Percentiles rank a stretch among this genome's conserved stretches.
Evolutionary conservation across 1,140 invertebrate species (phyloP).

Genomic region (Bombus pascuorum): DNA sequence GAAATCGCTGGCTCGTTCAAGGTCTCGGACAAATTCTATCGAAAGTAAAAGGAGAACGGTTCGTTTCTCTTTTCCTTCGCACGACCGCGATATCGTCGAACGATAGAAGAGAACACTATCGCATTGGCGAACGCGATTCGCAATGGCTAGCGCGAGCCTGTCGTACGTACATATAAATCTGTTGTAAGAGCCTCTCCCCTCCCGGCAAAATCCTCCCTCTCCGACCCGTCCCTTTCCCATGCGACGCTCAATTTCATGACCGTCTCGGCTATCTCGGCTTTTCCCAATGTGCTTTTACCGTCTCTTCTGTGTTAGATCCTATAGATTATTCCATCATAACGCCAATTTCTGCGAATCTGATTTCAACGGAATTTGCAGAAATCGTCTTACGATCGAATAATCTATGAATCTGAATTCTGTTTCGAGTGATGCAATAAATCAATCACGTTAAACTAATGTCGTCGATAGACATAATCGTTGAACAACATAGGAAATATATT

Average conservation of each 20-base stretch:
- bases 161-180: slow-evolving; percentile 61
- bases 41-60: slow-evolving; percentile 5
- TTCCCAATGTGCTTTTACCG: background rate
- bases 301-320: background rate
- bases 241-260: slow-evolving; percentile 17
- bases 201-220: slow-evolving; percentile 42
- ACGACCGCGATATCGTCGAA: background rate
- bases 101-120: background rate
- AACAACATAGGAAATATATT: no score
- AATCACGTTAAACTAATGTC: rapidly evolving
- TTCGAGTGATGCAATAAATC: background rate
- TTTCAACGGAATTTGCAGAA: no score
- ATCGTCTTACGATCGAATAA: no score
- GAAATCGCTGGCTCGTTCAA: background rate
- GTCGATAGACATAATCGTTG: background rate
- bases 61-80: background rate
- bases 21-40: slow-evolving; percentile 1
- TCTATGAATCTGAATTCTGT: no score
- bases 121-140: slow-evolving; percentile 37
- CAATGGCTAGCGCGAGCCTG: slow-evolving; percentile 29
- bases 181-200: slow-evolving; percentile 41
- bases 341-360: background rate
- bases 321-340: background rate
- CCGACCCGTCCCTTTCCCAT: background rate
- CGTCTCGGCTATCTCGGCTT: background rate